A percentile compares a stretch with the other conserved stretches of the same genome.
phyloP scores from a whole-genome alignment of 2,113 vertebrate species.

The Campylomormyrus tamandua region DNA sequence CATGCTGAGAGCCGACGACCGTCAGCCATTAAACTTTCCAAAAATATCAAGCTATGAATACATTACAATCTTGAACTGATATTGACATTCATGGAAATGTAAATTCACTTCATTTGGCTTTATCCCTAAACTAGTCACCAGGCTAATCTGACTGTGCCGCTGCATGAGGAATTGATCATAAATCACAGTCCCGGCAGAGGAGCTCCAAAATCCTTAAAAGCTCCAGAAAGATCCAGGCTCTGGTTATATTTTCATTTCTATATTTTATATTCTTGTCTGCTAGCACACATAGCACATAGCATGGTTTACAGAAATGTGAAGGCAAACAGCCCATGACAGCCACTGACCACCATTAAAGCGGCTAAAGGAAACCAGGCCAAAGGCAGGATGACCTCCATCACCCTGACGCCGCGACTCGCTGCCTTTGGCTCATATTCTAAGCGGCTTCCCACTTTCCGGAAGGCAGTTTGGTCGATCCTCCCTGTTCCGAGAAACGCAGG shows the following conservation, averaged over 20 bases:
- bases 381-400: background rate
- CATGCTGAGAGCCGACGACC: background rate
- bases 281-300: background rate
- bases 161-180: background rate
- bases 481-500: background rate
- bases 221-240: background rate
- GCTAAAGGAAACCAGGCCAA: background rate
- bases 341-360: background rate
- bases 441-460: background rate
- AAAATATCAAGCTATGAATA: constrained; percentile 3
- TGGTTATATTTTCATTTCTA: background rate
- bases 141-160: background rate
- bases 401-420: background rate
- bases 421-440: background rate
- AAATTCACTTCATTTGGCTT: constrained; percentile 2
- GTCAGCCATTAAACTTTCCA: background rate
- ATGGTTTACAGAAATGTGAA: background rate
- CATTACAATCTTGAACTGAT: background rate
- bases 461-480: background rate
- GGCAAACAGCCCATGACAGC: background rate
- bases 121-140: background rate
- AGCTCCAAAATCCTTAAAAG: background rate
- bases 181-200: background rate
- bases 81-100: background rate
- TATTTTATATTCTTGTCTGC: background rate